Evolutionary conservation across 1,140 invertebrate species (phyloP), one percentile per base, ranked within the genome.

Genomic region (Heliconius nattereri): DNA sequence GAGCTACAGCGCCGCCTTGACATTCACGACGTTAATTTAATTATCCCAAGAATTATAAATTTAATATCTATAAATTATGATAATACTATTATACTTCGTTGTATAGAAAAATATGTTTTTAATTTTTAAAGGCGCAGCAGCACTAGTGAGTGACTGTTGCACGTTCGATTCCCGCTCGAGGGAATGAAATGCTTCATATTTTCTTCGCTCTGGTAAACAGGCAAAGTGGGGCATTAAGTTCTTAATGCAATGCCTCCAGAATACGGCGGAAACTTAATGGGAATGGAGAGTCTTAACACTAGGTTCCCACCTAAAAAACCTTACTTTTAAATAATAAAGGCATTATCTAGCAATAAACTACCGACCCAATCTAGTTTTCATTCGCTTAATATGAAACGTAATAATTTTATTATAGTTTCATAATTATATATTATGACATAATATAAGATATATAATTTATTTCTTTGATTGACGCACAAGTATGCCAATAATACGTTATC

Each of bases 401-500:
- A 60, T 45, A 45, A 3, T 60, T 23, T 23, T 60, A n/a, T 8
- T 60, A 45, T 45, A 6, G 3, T 16, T 45, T 45, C 3, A 5
- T 45, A 45, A 45, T 26, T 26, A 13, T 7, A 35, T 35, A 26
- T 66, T 26, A 66, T 29, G 1, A 26, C 29, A 66, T 66, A 16
- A 16, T 66, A 66, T 29, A 29, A 45, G 40, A 16, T 45, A 7
- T 45, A 29, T 66, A 13, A 66, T 66, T 66, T 66, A n/a, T 66
- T 19, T 66, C 60, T 66, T 23, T 45, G 19, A 45, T 71, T 76
- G 75, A 76, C 60, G 75, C 66, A 71, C 37, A 35, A 45, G 71
- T 29, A 76, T 76, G 13, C 45, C 45, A 32, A 23, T 71, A 29
- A 40, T 71, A 19, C 29, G 70, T 71, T 70, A 76, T 76, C 35